A percentile compares a stretch with the other conserved stretches of the same genome.
Conservation (phyloP, 2,888 invertebrate species). For the Pharmacophagus antenor region DNA sequence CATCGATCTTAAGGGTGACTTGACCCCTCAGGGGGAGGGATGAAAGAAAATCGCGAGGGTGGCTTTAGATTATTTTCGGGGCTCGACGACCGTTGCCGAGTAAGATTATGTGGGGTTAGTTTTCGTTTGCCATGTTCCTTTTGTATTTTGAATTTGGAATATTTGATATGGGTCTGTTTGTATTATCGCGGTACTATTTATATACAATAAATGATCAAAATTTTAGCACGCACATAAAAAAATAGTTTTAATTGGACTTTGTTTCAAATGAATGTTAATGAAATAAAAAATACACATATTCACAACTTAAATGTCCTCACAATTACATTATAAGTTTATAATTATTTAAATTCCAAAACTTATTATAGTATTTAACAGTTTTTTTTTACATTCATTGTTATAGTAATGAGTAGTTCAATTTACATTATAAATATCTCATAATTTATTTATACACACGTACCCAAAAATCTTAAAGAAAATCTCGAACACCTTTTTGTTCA, state of each 20-base stretch:
- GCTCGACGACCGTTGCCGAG: constrained; percentile 42
- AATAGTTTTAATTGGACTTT: not conserved
- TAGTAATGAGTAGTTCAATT: no score
- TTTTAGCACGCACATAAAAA: not conserved
- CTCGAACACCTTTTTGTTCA: no score
- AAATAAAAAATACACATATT: no score
- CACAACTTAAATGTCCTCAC: no score
- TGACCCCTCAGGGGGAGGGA: constrained; percentile 66
- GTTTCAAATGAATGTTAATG: not conserved
- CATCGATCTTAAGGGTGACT: constrained; percentile 81
- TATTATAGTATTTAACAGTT: no score
- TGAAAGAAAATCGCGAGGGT: constrained; percentile 74
- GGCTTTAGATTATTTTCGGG: constrained; percentile 56
- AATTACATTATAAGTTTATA: no score
- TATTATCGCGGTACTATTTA: not conserved
- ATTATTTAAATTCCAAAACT: no score
- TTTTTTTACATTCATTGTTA: no score
- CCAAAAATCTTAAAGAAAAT: no score
- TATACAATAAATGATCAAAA: constrained; percentile 1
- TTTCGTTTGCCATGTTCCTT: constrained; percentile 46
- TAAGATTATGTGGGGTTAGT: constrained; percentile 69
- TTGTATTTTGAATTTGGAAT: constrained; percentile 21
- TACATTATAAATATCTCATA: no score
- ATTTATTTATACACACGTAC: no score
- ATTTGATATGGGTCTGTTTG: constrained; percentile 14